Base-by-base conservation (phyloP, 2,888 invertebrate species). In the Synergus laeviventris region DNA sequence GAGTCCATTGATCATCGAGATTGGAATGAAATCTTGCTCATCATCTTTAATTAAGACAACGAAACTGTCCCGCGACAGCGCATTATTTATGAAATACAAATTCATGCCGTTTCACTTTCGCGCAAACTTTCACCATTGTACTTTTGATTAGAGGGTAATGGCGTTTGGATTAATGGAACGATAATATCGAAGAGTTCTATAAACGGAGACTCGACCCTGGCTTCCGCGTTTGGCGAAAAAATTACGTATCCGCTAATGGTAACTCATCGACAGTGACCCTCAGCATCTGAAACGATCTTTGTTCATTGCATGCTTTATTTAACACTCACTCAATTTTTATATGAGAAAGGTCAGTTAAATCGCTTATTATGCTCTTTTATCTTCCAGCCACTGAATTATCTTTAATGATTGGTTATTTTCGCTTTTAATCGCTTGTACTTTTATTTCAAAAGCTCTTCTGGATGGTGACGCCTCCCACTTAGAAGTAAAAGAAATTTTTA, bases 321-420 rank as follows among this genome's bases (percentile, higher is more conserved):
- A 16, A 61, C 61, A 36, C 36, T n/a, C n/a, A 61, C 36, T 36
- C 66, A 31, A 66, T 66, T 66, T 66, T 66, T 66, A 42, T 45
- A 45, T 66, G 21, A 7, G 42, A 66, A 66, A 66, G 66, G 66
- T 66, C 66, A 66, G 66, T 45, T 21, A 56, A 21, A 21, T 56
- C 11, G 12, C 21, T 56, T 56, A 56, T 56, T 56, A 56, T 56
- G 12, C 21, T 18, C 21, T 56, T 56, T 56, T 56, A 56, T 56
- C 56, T 56, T 56, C 56, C 21, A 21, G 9, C 56, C 56, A 56
- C 21, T 56, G 56, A 56, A 56, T 56, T 56, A 56, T 56, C 56
- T 56, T 4, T 21, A 56, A 56, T 56, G 56, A 56, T 21, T 56
- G 56, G 18, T 56, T 18, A 21, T 21, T 56, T 56, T 56, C 56